Percentiles rank a stretch among this genome's conserved stretches.
These are phyloP conservation scores for Germaria angustata DNA, from an alignment of 2,888 invertebrate species.

Conservation along the genomic window DNA sequence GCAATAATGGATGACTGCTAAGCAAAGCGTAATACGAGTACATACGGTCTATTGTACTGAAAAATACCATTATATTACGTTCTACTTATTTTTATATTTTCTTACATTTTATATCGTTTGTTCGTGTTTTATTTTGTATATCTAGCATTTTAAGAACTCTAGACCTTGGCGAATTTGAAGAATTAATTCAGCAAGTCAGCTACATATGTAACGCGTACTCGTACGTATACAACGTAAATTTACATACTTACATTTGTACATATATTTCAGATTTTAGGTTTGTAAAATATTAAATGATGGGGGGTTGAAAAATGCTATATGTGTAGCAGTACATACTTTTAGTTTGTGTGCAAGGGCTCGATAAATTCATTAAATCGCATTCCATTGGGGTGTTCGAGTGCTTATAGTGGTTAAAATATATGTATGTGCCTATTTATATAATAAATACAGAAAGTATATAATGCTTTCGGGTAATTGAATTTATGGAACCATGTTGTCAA, in stretches of 20 bases:
- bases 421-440: not conserved
- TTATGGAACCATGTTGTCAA: not conserved
- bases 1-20: constrained; percentile 10
- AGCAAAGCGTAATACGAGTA: not conserved
- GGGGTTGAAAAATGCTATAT: not conserved
- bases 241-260: too few relatives aligned
- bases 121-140: constrained; percentile 49
- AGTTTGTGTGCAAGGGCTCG: not conserved
- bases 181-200: constrained; percentile 12
- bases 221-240: not conserved
- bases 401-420: not conserved
- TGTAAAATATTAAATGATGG: not conserved
- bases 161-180: constrained; percentile 52
- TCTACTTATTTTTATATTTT: constrained; percentile 32
- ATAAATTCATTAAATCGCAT: not conserved
- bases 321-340: not conserved
- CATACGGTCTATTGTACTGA: not conserved
- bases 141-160: constrained; percentile 49
- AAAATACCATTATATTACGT: constrained; percentile 49
- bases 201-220: not conserved
- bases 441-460: not conserved
- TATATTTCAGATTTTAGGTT: constrained; percentile 5
- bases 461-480: not conserved
- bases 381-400: constrained; percentile 1
- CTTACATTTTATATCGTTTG: constrained; percentile 14